These are phyloP conservation scores for Anguilla pacifica DNA, from an alignment of 2,797 vertebrate genomes.

Conservation along the genomic window DNA sequence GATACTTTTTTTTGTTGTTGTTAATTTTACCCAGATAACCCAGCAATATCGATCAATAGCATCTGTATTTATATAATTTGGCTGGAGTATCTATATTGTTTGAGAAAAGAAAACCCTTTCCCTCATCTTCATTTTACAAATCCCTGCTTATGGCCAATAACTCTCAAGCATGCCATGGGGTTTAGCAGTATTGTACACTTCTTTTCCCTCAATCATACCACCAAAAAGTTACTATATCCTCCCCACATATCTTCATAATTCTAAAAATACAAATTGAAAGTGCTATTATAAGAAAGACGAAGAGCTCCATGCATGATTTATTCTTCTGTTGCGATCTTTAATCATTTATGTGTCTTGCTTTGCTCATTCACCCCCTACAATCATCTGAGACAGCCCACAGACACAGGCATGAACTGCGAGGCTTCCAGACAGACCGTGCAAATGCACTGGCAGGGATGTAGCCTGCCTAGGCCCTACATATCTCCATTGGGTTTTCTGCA, in stretches of 20 bases:
- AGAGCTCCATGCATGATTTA: slow-evolving; percentile 41
- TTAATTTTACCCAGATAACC: background rate
- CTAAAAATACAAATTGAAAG: slow-evolving; percentile 58
- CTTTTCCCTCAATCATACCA: slow-evolving; percentile 54
- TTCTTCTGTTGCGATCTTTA: slow-evolving; percentile 21
- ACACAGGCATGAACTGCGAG: background rate
- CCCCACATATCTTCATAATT: slow-evolving; percentile 51
- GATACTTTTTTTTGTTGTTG: background rate
- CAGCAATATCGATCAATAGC: background rate
- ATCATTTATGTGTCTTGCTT: slow-evolving; percentile 29
- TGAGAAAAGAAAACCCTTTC: background rate
- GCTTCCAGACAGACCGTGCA: background rate
- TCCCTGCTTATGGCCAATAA: slow-evolving; percentile 60
- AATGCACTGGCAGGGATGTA: background rate
- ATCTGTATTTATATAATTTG: background rate
- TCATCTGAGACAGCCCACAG: slow-evolving; percentile 21
- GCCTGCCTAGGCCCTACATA: background rate
- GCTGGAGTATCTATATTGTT: background rate
- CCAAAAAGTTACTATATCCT: slow-evolving; percentile 43
- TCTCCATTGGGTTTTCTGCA: background rate
- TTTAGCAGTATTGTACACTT: slow-evolving; percentile 46
- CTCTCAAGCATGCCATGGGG: slow-evolving; percentile 55
- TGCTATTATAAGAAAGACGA: slow-evolving; percentile 57
- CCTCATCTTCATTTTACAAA: slow-evolving; percentile 40
- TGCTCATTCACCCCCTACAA: slow-evolving; percentile 25